Evolutionary conservation across 1,140 invertebrate species (phyloP).

Genomic region (Drosophila albomicans): DNA sequence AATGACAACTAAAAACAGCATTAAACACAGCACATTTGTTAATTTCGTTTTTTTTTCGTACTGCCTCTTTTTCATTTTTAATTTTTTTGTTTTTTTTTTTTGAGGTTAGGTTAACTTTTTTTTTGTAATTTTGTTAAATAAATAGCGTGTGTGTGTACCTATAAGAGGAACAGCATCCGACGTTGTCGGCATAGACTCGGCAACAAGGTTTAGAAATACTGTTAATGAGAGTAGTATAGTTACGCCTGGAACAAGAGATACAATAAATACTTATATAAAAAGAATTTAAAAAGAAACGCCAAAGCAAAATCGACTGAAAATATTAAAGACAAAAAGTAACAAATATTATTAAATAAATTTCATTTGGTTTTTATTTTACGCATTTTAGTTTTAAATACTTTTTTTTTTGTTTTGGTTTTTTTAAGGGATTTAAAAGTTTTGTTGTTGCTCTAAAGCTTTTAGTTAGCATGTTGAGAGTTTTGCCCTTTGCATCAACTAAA

Average conservation of each 20-base stretch:
- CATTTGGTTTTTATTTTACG: slow-evolving; percentile 37
- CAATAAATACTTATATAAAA: slow-evolving; percentile 74
- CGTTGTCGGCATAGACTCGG: slow-evolving; percentile 96
- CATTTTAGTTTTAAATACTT: slow-evolving; percentile 45
- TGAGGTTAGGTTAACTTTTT: slow-evolving; percentile 14
- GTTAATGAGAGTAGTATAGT: slow-evolving; percentile 99
- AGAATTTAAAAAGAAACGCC: slow-evolving; percentile 66
- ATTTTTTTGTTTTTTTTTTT: slow-evolving; percentile 35
- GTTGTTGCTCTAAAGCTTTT: slow-evolving; percentile 37
- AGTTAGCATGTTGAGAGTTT: slow-evolving; percentile 27
- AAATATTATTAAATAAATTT: slow-evolving; percentile 58
- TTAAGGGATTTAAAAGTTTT: slow-evolving; percentile 20
- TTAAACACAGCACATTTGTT: slow-evolving; percentile 51
- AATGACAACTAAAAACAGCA: slow-evolving; percentile 79
- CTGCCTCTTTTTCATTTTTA: slow-evolving; percentile 4
- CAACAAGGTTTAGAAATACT: slow-evolving; percentile 98
- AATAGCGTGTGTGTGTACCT: slow-evolving; percentile 86
- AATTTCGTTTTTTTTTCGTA: slow-evolving; percentile 36
- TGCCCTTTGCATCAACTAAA: slow-evolving; percentile 4
- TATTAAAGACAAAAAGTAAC: slow-evolving; percentile 68
- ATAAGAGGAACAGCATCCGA: slow-evolving; percentile 93
- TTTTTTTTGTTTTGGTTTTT: slow-evolving; percentile 24
- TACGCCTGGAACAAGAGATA: slow-evolving; percentile 91
- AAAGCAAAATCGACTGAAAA: slow-evolving; percentile 66
- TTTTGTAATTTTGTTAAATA: slow-evolving; percentile 48